These are phyloP conservation scores for Pocillopora meandrina DNA, from an alignment of 92 coral and sea anemone species.

Conservation along the genomic window DNA sequence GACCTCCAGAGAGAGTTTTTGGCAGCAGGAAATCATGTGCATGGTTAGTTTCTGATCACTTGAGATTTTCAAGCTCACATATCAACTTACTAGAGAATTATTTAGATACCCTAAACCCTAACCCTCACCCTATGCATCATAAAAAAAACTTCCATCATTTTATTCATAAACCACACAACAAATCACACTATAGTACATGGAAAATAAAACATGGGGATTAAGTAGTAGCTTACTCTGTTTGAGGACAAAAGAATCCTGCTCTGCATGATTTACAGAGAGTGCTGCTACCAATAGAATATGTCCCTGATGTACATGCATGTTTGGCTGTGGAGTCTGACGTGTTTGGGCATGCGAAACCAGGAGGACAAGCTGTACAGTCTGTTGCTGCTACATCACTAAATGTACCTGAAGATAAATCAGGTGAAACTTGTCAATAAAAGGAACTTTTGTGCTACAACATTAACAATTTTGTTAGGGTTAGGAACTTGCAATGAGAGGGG, in stretches of 20 bases:
- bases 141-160: too few relatives aligned
- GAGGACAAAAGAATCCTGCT: constrained; percentile 73
- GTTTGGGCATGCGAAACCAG: constrained; percentile 89
- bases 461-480: too few relatives aligned
- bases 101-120: too few relatives aligned
- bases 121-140: too few relatives aligned
- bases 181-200: neutral
- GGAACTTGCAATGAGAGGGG: too few relatives aligned
- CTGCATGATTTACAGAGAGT: constrained; percentile 62
- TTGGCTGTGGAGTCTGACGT: constrained; percentile 53
- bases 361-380: constrained; percentile 72
- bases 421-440: neutral
- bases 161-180: too few relatives aligned
- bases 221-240: constrained; percentile 61
- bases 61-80: too few relatives aligned
- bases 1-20: too few relatives aligned
- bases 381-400: constrained; percentile 69
- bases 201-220: neutral
- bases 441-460: neutral
- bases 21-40: too few relatives aligned
- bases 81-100: too few relatives aligned
- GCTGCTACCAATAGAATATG: constrained; percentile 62
- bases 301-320: constrained; percentile 57
- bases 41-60: too few relatives aligned
- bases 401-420: constrained; percentile 59